phyloP scores from a whole-genome alignment of 2,888 invertebrate genomes.

The Phyto melanocephala region DNA sequence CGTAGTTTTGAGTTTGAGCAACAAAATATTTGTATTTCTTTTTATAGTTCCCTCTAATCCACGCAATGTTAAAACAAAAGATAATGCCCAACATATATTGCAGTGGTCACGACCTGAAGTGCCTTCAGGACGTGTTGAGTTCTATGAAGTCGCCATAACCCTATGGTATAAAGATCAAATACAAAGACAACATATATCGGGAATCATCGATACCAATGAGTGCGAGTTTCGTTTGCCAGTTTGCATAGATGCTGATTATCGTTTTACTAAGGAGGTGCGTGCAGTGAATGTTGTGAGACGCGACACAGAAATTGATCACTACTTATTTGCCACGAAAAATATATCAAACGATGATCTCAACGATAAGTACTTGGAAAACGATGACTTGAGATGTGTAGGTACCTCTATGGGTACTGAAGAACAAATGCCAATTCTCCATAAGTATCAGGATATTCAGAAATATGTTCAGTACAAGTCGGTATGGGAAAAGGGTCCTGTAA shows the following conservation, averaged over 20 bases:
- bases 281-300: constrained; percentile 70
- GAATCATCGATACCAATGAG: constrained; percentile 60
- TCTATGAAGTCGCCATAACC: constrained; percentile 79
- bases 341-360: constrained; percentile 27
- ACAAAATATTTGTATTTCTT: too few species aligned
- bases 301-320: constrained; percentile 65
- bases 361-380: constrained; percentile 38
- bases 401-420: constrained; percentile 1
- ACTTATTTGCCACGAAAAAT: constrained; percentile 64
- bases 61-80: constrained; percentile 55
- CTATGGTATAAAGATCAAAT: constrained; percentile 65
- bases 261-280: constrained; percentile 68
- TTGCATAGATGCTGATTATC: constrained; percentile 67
- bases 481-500: constrained; percentile 61
- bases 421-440: constrained; percentile 17
- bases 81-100: constrained; percentile 61
- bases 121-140: constrained; percentile 81
- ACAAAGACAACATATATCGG: constrained; percentile 65
- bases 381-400: constrained; percentile 63
- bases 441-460: constrained; percentile 22
- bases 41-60: constrained; percentile 69
- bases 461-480: constrained; percentile 65
- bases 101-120: constrained; percentile 80
- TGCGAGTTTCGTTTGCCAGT: constrained; percentile 67
- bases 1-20: neutral